Base-by-base conservation (phyloP, 2,888 invertebrate genomes). In the Chymomyza amoena region DNA sequence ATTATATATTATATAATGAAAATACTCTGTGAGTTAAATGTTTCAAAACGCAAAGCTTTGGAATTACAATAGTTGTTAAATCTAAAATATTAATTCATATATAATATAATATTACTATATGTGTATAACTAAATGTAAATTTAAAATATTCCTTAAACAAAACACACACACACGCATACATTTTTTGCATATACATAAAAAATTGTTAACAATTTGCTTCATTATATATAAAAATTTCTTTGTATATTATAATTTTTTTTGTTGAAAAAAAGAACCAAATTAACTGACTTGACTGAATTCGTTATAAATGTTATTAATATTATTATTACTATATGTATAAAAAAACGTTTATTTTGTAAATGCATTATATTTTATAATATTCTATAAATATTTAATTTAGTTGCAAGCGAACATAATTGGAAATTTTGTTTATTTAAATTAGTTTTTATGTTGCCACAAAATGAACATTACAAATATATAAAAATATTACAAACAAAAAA, bases 1-100 rank as follows among this genome's bases (percentile, higher is more conserved):
- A 79, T 72, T 84, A 82, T 82, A 80, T 82, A 87, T 73, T 75
- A 77, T 80, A 87, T 80, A 86, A 81, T 81, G 83, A 69, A 83
- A 88, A 89, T 86, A 86, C 89, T 86, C 86, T 86, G 88, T 87
- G 86, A 89, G 86, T 89, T 87, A 66, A 66, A 80, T 77, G 75
- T 87, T 84, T 84, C 78, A 87, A 87, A 79, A 77, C 39, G 71
- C 68, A 76, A 82, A 72, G 79, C 83, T 87, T 85, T 87, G 87
- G 73, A 84, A 87, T 81, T 81, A 83, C 70, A 72, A 65, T 83
- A 81, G 74, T 79, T 87, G 84, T 87, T 83, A 84, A 76, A 73
- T 76, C 69, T 72, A 77, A 65, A 61, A 70, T 69, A 65, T 61
- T 67, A 72, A 72, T 72, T 68, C 69, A 76, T 68, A 61, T 20